These are phyloP conservation scores for Boleophthalmus pectinirostris DNA, from an alignment of 2,113 vertebrate species.

Conservation along the genomic window DNA sequence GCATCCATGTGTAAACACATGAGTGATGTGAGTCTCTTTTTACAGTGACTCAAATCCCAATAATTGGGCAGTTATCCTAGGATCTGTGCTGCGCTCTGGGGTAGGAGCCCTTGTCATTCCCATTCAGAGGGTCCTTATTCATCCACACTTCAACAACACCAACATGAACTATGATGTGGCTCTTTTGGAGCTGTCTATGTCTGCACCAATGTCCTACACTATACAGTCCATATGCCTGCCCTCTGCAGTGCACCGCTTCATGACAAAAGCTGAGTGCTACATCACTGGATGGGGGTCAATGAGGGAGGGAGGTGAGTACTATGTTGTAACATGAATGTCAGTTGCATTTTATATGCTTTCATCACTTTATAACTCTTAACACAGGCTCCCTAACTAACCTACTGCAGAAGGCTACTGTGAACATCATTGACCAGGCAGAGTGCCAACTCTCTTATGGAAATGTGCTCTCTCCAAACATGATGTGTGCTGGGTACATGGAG, in stretches of 20 bases:
- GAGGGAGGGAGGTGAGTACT: constrained; percentile 73
- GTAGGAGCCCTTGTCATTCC: constrained; percentile 81
- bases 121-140: constrained; percentile 83
- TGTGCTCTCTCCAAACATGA: constrained; percentile 87
- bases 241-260: constrained; percentile 78
- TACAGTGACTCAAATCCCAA: constrained; percentile 43
- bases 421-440: constrained; percentile 80
- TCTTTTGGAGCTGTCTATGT: constrained; percentile 82
- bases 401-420: constrained; percentile 89
- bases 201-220: constrained; percentile 77
- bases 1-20: too few species aligned
- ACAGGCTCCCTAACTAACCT: constrained; percentile 83
- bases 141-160: constrained; percentile 88
- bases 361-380: background rate
- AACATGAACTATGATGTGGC: constrained; percentile 91
- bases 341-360: background rate
- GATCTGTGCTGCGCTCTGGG: constrained; percentile 83
- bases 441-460: constrained; percentile 86
- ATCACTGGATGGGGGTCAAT: constrained; percentile 93
- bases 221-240: constrained; percentile 89
- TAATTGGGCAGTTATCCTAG: constrained; percentile 87
- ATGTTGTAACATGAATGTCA: background rate
- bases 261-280: constrained; percentile 81
- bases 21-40: background rate
- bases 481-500: constrained; percentile 88